Percentiles rank a stretch among this genome's conserved stretches.
phyloP scores from a whole-genome alignment of 1,140 invertebrate genomes.

The Charaxes varanes region DNA sequence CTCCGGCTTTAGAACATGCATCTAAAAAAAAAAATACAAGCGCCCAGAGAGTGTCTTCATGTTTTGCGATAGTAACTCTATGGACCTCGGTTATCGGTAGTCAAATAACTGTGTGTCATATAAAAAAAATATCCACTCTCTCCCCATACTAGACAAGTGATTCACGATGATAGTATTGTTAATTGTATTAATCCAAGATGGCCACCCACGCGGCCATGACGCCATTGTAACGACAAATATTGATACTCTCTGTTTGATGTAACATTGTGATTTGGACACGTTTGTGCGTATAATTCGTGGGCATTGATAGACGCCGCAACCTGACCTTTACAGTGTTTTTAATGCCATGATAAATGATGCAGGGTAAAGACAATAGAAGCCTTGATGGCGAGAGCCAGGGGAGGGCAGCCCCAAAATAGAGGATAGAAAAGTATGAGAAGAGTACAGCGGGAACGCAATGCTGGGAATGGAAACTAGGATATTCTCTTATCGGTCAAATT shows the following conservation, averaged over 20 bases:
- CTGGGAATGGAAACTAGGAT: too few relatives aligned
- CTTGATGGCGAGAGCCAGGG: too few relatives aligned
- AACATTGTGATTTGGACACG: slow-evolving; percentile 6
- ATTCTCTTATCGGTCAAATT: too few relatives aligned
- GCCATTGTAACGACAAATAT: slow-evolving; percentile 56
- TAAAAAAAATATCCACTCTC: too few relatives aligned
- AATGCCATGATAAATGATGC: background rate
- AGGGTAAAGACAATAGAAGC: background rate
- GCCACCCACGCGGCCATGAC: slow-evolving; percentile 40
- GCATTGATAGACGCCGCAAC: slow-evolving; percentile 4
- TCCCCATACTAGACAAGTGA: slow-evolving; percentile 1
- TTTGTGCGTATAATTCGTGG: slow-evolving; percentile 4
- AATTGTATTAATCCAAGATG: slow-evolving; percentile 48
- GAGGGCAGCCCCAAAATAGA: too few relatives aligned
- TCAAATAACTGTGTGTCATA: too few relatives aligned
- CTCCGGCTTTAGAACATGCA: too few relatives aligned
- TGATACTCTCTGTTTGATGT: slow-evolving; percentile 27
- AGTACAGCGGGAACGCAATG: too few relatives aligned
- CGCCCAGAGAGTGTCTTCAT: too few relatives aligned
- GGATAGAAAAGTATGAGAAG: too few relatives aligned
- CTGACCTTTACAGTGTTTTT: slow-evolving; percentile 6
- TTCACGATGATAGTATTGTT: slow-evolving; percentile 23
- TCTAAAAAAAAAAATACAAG: too few relatives aligned
- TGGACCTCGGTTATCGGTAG: background rate
- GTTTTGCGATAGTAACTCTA: background rate